These are phyloP conservation scores for Lepilemur ruficaudatus DNA, from an alignment of 2,797 vertebrate species.

Conservation along the genomic window DNA sequence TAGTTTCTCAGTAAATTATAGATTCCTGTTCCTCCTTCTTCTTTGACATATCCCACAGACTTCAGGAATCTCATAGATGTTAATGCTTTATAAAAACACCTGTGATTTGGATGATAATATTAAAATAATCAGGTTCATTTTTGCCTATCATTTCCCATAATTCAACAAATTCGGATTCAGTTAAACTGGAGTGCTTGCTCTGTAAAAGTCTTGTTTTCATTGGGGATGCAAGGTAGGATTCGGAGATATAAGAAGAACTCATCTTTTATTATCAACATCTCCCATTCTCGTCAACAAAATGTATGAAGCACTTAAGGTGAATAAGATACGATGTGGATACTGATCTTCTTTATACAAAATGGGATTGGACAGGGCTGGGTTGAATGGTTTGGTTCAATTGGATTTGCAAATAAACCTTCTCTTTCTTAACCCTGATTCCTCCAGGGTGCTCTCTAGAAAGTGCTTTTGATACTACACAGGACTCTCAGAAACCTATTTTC, in stretches of 20 bases:
- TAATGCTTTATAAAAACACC: background rate
- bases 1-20: background rate
- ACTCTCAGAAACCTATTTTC: constrained; percentile 9
- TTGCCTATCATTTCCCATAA: background rate
- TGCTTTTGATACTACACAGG: background rate
- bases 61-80: background rate
- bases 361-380: background rate
- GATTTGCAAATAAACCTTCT: background rate
- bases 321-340: background rate
- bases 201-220: background rate
- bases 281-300: background rate
- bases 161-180: background rate
- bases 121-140: background rate
- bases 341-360: background rate
- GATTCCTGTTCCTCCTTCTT: background rate
- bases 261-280: background rate
- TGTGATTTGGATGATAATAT: background rate
- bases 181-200: background rate
- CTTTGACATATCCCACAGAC: background rate
- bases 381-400: background rate
- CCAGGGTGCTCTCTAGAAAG: background rate
- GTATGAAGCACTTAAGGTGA: background rate
- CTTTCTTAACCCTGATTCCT: background rate
- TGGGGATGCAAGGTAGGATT: background rate
- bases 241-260: background rate